These are phyloP conservation scores for Ferdinandea cuprea DNA, from an alignment of 2,888 invertebrate species.

Conservation along the genomic window DNA sequence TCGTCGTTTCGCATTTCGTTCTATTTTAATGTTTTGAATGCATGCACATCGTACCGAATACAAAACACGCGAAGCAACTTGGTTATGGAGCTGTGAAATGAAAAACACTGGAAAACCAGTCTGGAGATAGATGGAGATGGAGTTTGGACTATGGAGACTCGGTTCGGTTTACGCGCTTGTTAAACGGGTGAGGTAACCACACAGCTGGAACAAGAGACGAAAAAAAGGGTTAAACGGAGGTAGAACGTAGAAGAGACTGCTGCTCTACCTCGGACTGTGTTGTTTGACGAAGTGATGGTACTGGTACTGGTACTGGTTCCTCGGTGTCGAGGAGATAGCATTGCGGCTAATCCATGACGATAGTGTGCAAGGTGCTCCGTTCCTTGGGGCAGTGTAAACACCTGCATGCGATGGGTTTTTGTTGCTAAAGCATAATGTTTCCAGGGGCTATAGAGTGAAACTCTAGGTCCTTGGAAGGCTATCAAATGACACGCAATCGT, in stretches of 20 bases:
- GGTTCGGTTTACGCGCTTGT: conserved; percentile 59
- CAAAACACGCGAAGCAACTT: conserved; percentile 58
- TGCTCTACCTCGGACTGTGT: conserved; percentile 3
- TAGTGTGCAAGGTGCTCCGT: conserved; percentile 67
- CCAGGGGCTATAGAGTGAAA: conserved; percentile 59
- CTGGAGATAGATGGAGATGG: conserved; percentile 27
- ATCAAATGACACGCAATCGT: conserved; percentile 71
- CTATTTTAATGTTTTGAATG: conserved; percentile 72
- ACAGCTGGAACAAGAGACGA: conserved; percentile 2
- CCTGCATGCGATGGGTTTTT: conserved; percentile 66
- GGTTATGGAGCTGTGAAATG: conserved; percentile 39
- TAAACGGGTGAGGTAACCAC: conserved; percentile 71
- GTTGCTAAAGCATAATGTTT: conserved; percentile 15
- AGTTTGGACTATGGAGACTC: no score
- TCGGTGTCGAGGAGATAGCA: conserved; percentile 28
- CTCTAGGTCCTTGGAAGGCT: conserved; percentile 65
- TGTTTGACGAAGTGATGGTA: conserved; percentile 25
- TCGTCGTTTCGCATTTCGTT: conserved; percentile 70
- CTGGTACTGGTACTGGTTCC: conserved; percentile 22
- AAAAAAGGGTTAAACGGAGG: conserved; percentile 30
- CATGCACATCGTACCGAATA: conserved; percentile 57
- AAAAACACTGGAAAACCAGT: conserved; percentile 69
- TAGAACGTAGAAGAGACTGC: no score
- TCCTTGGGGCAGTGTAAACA: conserved; percentile 61
- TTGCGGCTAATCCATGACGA: conserved; percentile 61